Conservation (phyloP, 2,888 invertebrate species). For the Diaphora mendica region DNA sequence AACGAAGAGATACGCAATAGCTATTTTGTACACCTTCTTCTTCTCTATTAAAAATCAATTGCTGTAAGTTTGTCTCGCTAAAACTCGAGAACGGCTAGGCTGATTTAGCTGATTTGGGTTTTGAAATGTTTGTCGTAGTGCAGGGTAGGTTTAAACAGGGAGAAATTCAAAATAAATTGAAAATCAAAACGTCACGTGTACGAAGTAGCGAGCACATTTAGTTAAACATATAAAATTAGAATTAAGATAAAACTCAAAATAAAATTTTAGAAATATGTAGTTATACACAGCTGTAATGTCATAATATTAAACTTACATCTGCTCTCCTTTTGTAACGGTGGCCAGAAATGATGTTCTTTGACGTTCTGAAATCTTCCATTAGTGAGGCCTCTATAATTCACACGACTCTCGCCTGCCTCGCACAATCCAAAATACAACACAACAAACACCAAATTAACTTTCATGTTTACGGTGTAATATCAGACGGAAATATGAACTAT, state of each 20-base stretch:
- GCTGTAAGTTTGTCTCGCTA: too few relatives aligned
- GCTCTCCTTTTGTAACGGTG: constrained; percentile 71
- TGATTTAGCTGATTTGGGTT: too few relatives aligned
- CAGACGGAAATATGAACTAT: constrained; percentile 43
- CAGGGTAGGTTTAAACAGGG: too few relatives aligned
- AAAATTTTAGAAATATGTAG: too few relatives aligned
- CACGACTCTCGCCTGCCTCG: constrained; percentile 48
- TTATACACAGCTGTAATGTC: background rate
- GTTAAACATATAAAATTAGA: too few relatives aligned
- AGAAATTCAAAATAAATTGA: too few relatives aligned
- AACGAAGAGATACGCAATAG: background rate
- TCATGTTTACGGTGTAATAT: constrained; percentile 37
- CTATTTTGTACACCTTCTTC: background rate
- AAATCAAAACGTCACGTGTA: too few relatives aligned
- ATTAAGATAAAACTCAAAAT: too few relatives aligned
- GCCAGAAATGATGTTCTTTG: constrained; percentile 69
- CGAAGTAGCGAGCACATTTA: too few relatives aligned
- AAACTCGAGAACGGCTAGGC: too few relatives aligned
- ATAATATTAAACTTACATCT: constrained; percentile 68
- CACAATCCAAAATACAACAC: constrained; percentile 51
- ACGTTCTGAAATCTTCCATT: constrained; percentile 33
- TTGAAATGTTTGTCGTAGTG: too few relatives aligned
- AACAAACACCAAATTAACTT: constrained; percentile 30
- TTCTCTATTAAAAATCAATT: too few relatives aligned
- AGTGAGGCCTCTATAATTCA: constrained; percentile 38